phyloP scores from a whole-genome alignment of 2,797 vertebrate genomes.

The Xiphorhynchus erythropygius region DNA sequence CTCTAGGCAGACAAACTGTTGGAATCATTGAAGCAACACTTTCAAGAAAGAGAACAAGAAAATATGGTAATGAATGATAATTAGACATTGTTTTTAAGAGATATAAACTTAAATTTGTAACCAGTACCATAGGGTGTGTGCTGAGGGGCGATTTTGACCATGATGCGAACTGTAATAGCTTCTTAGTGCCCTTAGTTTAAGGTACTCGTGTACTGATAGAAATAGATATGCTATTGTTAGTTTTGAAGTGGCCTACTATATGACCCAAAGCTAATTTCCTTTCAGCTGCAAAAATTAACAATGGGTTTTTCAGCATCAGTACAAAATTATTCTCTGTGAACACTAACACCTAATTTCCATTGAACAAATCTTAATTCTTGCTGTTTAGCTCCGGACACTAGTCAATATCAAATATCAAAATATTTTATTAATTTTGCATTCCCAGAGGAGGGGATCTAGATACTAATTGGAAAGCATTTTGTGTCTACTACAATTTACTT shows the following conservation, averaged over 20 bases:
- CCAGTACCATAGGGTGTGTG: background rate
- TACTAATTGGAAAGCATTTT: background rate
- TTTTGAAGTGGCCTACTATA: background rate
- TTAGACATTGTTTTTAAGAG: background rate
- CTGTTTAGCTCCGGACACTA: background rate
- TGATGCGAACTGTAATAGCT: background rate
- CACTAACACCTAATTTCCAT: background rate
- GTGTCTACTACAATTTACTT: background rate
- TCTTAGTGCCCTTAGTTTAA: background rate
- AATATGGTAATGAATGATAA: constrained; percentile 58
- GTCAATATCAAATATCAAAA: background rate
- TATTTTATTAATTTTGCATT: background rate
- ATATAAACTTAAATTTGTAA: background rate
- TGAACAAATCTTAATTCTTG: background rate
- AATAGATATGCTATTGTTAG: background rate
- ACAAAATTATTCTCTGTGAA: background rate
- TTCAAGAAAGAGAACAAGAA: constrained; percentile 54
- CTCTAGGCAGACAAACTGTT: constrained; percentile 86
- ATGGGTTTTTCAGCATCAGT: background rate
- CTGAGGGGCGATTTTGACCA: background rate
- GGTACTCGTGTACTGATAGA: background rate
- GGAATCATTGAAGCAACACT: constrained; percentile 82
- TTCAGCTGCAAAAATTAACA: background rate
- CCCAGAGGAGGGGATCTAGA: background rate
- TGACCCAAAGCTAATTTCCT: background rate